Evolutionary conservation across 2,888 invertebrate species (phyloP).

Genomic region (Dioctria rufipes): DNA sequence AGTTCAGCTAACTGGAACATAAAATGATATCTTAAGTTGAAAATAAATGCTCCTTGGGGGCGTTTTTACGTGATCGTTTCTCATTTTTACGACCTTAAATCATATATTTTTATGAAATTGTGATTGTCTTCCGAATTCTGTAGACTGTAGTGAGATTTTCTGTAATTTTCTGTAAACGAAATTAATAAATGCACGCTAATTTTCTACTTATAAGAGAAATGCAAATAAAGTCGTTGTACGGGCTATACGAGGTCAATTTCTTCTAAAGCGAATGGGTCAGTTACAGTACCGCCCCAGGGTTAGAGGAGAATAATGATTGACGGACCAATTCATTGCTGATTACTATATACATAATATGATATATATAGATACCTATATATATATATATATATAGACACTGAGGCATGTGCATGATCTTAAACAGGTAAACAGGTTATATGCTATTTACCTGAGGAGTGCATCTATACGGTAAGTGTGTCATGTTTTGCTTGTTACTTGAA

Average conservation of each 20-base stretch:
- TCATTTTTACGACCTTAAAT: too few relatives aligned
- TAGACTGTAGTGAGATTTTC: too few relatives aligned
- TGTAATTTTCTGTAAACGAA: too few relatives aligned
- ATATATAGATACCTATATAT: too few relatives aligned
- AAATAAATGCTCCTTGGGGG: too few relatives aligned
- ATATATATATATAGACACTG: neutral
- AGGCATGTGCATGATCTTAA: conserved; percentile 16
- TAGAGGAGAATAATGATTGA: conserved; percentile 25
- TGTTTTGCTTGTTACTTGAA: neutral
- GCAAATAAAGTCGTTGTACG: neutral
- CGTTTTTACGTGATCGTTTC: too few relatives aligned
- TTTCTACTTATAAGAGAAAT: conserved; percentile 12
- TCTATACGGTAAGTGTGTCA: conserved; percentile 11
- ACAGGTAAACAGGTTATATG: conserved; percentile 2
- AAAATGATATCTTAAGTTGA: too few relatives aligned
- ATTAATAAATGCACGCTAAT: too few relatives aligned
- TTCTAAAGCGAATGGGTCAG: conserved; percentile 20
- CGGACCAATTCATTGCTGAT: conserved; percentile 13
- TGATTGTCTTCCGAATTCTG: too few relatives aligned
- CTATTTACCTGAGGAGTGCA: conserved; percentile 1
- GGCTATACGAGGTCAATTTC: conserved; percentile 30
- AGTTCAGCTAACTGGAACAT: too few relatives aligned
- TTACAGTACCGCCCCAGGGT: neutral
- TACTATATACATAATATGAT: too few relatives aligned
- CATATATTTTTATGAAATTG: too few relatives aligned